A percentile compares a stretch with the other conserved stretches of the same genome.
These are phyloP conservation scores for Cinara cedri DNA, from an alignment of 2,888 invertebrate genomes.

Conservation along the genomic window DNA sequence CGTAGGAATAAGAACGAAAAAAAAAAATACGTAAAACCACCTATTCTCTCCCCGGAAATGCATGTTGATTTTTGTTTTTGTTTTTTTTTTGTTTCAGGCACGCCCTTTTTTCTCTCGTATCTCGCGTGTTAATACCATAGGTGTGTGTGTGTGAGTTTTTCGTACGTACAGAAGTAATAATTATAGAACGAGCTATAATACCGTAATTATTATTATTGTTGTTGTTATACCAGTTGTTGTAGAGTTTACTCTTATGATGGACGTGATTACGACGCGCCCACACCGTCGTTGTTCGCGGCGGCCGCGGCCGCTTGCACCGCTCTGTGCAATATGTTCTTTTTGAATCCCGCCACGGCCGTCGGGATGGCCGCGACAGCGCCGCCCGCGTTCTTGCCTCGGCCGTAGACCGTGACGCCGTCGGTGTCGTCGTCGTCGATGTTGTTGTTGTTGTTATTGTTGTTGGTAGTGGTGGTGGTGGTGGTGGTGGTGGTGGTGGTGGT, in stretches of 20 bases:
- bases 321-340: constrained; percentile 44
- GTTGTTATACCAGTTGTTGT: too few relatives aligned
- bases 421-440: background rate
- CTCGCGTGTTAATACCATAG: too few relatives aligned
- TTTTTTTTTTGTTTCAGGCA: too few relatives aligned
- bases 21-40: too few relatives aligned
- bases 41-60: too few relatives aligned
- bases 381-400: background rate
- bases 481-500: background rate
- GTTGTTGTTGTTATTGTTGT: constrained; percentile 2
- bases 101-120: too few relatives aligned
- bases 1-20: too few relatives aligned
- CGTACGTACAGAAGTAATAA: background rate
- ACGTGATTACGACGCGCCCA: background rate
- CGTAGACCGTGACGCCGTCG: background rate
- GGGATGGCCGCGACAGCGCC: background rate
- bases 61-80: too few relatives aligned
- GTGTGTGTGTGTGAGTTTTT: too few relatives aligned
- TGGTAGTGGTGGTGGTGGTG: background rate
- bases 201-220: too few relatives aligned
- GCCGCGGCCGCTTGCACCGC: constrained; percentile 34
- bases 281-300: background rate
- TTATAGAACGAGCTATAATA: too few relatives aligned
- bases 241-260: too few relatives aligned
- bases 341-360: constrained; percentile 13